These are phyloP conservation scores for Blastobasis lacticolella DNA, from an alignment of 2,888 invertebrate genomes.

Conservation along the genomic window DNA sequence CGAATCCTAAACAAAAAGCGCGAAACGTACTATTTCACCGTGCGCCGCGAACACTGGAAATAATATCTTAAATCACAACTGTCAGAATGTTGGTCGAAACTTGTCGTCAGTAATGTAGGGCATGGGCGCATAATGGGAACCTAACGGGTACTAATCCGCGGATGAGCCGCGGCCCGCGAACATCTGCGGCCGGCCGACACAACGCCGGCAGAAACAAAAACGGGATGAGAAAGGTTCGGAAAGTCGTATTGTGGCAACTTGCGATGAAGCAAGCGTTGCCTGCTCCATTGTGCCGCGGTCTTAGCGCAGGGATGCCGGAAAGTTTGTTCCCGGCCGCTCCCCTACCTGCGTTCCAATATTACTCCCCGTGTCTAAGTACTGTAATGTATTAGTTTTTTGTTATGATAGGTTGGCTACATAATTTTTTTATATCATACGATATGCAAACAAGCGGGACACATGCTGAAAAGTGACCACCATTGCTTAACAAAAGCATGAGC, in stretches of 20 bases:
- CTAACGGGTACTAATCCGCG: slow-evolving; percentile 60
- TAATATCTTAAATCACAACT: slow-evolving; percentile 9
- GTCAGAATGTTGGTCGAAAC: slow-evolving; percentile 31
- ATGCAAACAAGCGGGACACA: too few species aligned
- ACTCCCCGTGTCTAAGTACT: background rate
- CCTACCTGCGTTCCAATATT: background rate
- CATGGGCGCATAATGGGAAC: slow-evolving; percentile 13
- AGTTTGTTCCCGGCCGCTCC: background rate
- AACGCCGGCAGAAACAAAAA: slow-evolving; percentile 59
- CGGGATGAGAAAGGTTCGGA: slow-evolving; percentile 69
- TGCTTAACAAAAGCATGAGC: too few species aligned
- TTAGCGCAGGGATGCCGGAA: background rate
- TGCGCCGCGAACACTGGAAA: too few species aligned
- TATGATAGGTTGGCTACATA: too few species aligned
- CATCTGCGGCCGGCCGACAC: slow-evolving; percentile 60
- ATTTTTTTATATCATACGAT: too few species aligned
- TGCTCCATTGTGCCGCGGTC: slow-evolving; percentile 14
- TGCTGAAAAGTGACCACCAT: too few species aligned
- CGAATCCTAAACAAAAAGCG: too few species aligned
- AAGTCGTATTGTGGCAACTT: slow-evolving; percentile 62
- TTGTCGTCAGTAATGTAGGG: slow-evolving; percentile 44
- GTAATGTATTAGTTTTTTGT: too few species aligned
- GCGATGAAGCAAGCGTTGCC: slow-evolving; percentile 38
- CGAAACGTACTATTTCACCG: too few species aligned
- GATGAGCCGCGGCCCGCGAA: slow-evolving; percentile 60